Evolutionary conservation across 1,140 invertebrate genomes (phyloP).

Genomic region (Daktulosphaira vitifoliae): DNA sequence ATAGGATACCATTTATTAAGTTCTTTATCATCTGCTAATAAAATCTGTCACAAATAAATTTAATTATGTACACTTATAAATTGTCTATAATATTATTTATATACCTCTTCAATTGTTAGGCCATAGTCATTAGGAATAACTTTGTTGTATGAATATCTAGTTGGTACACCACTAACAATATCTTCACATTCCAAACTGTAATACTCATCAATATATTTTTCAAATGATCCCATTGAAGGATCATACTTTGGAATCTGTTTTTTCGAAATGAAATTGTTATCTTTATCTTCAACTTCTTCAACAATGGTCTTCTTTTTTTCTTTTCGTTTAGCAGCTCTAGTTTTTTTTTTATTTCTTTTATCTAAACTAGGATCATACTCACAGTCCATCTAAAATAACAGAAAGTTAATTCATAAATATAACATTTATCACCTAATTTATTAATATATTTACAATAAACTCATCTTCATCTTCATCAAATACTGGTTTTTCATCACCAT

Average conservation of each 20-base stretch:
- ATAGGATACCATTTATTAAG: conserved; percentile 90
- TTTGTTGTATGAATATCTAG: conserved; percentile 86
- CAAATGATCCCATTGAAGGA: conserved; percentile 67
- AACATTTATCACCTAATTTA: neutral
- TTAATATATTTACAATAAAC: conserved; percentile 15
- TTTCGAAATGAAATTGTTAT: conserved; percentile 45
- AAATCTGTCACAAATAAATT: conserved; percentile 54
- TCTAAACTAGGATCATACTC: conserved; percentile 60
- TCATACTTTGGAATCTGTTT: conserved; percentile 54
- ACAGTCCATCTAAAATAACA: conserved; percentile 67
- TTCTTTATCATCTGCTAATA: conserved; percentile 82
- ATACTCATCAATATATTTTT: conserved; percentile 88
- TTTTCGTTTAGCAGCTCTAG: conserved; percentile 41
- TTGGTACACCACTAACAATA: conserved; percentile 80
- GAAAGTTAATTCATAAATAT: conserved; percentile 33
- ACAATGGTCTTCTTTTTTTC: conserved; percentile 53
- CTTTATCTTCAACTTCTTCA: conserved; percentile 60
- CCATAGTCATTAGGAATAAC: conserved; percentile 87
- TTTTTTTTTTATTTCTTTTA: conserved; percentile 24
- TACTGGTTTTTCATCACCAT: conserved; percentile 35
- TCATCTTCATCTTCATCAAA: conserved; percentile 35
- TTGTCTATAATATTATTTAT: conserved; percentile 17
- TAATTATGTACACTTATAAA: neutral
- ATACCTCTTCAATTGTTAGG: conserved; percentile 77
- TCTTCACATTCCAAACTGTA: conserved; percentile 93